A percentile compares a stretch with the other conserved stretches of the same genome.
These are phyloP conservation scores for Trachelus stipa DNA, from an alignment of 2,888 invertebrate genomes.

Conservation along the genomic window DNA sequence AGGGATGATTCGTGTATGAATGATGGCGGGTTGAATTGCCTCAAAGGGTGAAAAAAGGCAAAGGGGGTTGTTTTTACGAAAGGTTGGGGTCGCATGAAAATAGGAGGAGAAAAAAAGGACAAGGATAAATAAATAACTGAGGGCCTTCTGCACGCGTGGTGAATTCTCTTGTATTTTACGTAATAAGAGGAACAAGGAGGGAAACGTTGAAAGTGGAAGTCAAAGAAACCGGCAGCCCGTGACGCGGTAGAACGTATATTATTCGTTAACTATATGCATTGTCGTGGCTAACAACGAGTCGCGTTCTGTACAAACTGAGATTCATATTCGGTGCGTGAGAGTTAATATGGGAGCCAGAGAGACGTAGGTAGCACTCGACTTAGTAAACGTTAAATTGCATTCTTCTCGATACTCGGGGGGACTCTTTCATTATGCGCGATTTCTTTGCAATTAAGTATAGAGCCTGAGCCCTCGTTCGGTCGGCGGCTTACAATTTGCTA, in stretches of 20 bases:
- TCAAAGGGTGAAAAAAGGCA: too few relatives aligned
- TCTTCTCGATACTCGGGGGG: conserved; percentile 20
- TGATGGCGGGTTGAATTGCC: too few relatives aligned
- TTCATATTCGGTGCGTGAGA: background rate
- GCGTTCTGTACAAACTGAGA: conserved; percentile 1
- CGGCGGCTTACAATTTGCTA: conserved; percentile 36
- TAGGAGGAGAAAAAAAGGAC: background rate
- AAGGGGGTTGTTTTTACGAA: too few relatives aligned
- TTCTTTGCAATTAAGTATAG: conserved; percentile 46
- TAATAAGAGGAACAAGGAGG: background rate
- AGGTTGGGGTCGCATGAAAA: too few relatives aligned
- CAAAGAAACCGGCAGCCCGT: background rate
- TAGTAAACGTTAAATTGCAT: conserved; percentile 2
- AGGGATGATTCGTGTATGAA: too few relatives aligned
- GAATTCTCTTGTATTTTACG: too few relatives aligned
- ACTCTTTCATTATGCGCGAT: conserved; percentile 39
- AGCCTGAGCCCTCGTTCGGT: conserved; percentile 17
- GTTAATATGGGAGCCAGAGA: background rate
- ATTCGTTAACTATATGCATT: conserved; percentile 8
- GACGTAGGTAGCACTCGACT: conserved; percentile 17
- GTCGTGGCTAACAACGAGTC: conserved; percentile 26
- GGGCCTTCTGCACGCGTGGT: too few relatives aligned
- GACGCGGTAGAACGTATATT: background rate
- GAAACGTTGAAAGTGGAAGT: background rate
- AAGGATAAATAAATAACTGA: background rate